These are phyloP conservation scores for Cnemophilus loriae DNA, from an alignment of 2,113 vertebrate genomes.

Conservation along the genomic window DNA sequence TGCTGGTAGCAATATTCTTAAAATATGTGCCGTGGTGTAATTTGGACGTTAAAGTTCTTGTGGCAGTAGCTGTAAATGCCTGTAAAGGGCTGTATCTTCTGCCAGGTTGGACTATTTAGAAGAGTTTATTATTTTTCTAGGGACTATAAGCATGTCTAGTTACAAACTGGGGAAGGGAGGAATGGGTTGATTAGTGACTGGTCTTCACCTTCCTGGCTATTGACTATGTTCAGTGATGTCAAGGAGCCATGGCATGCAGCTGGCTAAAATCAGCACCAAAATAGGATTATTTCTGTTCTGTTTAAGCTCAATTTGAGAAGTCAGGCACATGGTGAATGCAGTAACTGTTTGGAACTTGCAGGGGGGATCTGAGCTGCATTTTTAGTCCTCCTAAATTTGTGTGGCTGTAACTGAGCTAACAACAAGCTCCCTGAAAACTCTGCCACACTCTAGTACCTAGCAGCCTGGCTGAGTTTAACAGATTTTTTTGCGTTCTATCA, in stretches of 20 bases:
- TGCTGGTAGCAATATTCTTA: neutral
- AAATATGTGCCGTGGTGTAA: rapidly evolving
- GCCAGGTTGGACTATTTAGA: neutral
- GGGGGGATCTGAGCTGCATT: neutral
- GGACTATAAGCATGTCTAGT: neutral
- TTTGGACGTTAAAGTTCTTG: neutral
- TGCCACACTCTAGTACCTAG: neutral
- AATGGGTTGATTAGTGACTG: neutral
- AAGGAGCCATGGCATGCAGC: neutral
- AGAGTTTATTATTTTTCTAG: neutral
- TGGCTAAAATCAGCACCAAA: neutral
- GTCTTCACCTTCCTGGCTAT: neutral
- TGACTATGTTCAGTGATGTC: neutral
- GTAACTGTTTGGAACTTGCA: neutral
- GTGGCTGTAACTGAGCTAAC: neutral
- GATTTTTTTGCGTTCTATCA: neutral
- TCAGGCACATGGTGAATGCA: neutral
- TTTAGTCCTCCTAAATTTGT: neutral
- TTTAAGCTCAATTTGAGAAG: neutral
- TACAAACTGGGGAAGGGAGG: neutral
- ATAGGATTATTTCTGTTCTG: neutral
- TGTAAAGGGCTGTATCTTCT: neutral
- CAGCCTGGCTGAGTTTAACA: neutral
- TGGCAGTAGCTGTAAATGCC: neutral
- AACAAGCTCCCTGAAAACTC: neutral